Evolutionary conservation across 2,888 invertebrate species (phyloP), one percentile per base, ranked within the genome.

Genomic region (Hydrotaea diabolus): DNA sequence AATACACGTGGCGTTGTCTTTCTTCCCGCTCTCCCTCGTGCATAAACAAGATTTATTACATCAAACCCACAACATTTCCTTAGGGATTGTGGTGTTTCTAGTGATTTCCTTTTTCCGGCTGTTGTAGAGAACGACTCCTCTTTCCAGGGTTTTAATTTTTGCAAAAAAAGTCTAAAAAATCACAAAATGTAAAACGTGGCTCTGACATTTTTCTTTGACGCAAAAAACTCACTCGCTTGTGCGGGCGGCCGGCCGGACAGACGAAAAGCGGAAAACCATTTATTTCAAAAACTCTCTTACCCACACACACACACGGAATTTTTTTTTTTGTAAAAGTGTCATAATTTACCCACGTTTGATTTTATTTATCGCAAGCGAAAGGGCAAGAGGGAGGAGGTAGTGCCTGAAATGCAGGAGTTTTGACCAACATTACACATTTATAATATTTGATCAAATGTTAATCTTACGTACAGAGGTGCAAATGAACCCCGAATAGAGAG

Each of bases 21-120:
- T n/a, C 59, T 23, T 26, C 23, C 23, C 26, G 23, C 21, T 11
- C 15, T 43, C 7, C 1, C 7, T 21, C 21, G 21, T 8, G 23
- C 59, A 23, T 15, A 59, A 9, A 23, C 26, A 59, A 23, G 23
- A 59, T 59, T 59, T 59, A 59, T 59, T 59, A 59, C 26, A 59
- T 23, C 59, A 59, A 59, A 15, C 15, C 59, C 26, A 26, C 49
- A n/a, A 49, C 15, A 26, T 26, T 26, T 59, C 59, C 59, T 59
- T 23, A 15, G 26, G 59, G 59, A 59, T 15, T 59, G 59, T 59
- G 59, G 26, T 23, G 59, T 46, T 46, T 46, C 23, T 11, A 23
- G 69, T 69, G 46, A 69, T 69, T 69, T 69, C 69, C 69, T 11
- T 19, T 69, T 69, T 69, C 69, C 69, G 69, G 17, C 39, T 69